Conservation (phyloP, 2,797 vertebrate species). For the Pteropus rufus region DNA sequence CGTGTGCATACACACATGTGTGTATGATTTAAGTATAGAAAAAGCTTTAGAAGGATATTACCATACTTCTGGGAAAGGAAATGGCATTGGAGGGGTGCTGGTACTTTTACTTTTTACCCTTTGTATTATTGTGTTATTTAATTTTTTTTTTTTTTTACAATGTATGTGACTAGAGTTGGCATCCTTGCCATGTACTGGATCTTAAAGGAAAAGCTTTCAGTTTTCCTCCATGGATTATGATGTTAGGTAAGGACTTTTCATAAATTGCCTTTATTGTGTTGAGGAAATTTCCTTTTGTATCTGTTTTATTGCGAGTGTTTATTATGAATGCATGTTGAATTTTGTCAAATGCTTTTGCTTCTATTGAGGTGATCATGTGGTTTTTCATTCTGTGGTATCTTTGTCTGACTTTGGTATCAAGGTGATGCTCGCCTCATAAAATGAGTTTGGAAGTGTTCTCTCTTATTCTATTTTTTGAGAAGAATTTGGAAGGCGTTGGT, state of each 20-base stretch:
- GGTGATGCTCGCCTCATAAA: neutral
- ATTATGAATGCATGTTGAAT: neutral
- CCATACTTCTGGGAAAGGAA: neutral
- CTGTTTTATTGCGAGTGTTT: neutral
- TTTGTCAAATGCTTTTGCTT: neutral
- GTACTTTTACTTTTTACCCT: neutral
- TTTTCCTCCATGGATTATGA: neutral
- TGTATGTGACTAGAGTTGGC: neutral
- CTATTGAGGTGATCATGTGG: neutral
- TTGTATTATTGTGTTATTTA: neutral
- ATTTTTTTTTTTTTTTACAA: neutral
- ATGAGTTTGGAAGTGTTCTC: neutral
- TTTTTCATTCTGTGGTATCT: neutral
- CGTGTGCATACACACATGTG: neutral
- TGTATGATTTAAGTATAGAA: neutral
- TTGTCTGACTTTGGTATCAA: neutral
- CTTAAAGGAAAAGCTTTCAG: neutral
- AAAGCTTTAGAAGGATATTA: neutral
- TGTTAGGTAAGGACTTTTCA: neutral
- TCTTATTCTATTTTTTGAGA: neutral
- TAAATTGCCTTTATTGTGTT: neutral
- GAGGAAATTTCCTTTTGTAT: neutral
- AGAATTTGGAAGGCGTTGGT: neutral
- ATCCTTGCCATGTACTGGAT: neutral
- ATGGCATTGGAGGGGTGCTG: neutral